Base-by-base conservation (phyloP, 2,113 vertebrate species). In the Paedocypris sp. region DNA sequence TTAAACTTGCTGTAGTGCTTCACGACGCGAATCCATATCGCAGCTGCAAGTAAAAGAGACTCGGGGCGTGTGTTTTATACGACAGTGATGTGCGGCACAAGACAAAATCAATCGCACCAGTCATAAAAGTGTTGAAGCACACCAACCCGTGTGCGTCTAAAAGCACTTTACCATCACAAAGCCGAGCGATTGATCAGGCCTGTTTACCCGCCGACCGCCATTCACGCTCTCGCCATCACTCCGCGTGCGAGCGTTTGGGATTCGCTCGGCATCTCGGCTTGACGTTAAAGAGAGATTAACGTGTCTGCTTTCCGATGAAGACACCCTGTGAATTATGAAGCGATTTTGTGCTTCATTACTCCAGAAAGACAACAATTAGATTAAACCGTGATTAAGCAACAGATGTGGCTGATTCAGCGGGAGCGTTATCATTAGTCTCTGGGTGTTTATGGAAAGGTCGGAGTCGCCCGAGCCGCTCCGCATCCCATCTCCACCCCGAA, bases 301-400 rank as follows among this genome's bases (percentile, higher is more conserved):
- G 39, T 57, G 69, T 64, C 41, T n/a, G 64, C 54, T 56, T 72
- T 68, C 56, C 49, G 43, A 41, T 12, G 36, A 6, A 48, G 20
- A 48, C 66, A 29, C 29, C 41, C 54, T 29, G 43, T 38, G 66
- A 73, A 74, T 74, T 69, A 66, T 66, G 66, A 78, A 77, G 73
- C 58, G 71, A 68, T 74, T 77, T 66, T 46, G 43, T n/a, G 28
- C 58, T 67, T 58, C 6, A 68, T 73, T 72, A 66, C 67, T 58
- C 48, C 7, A 23, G 10, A 58, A 61, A 49, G 70, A 75, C 57
- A 68, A 73, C 70, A 31, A 73, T 69, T 51, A 67, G 72, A 66
- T 78, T 69, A 75, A 71, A 76, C 67, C 28, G 62, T 52, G 77
- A 78, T 80, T 77, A 77, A 72, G 29, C 31, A 67, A 47, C 66